Base-by-base conservation (phyloP, 2,888 invertebrate genomes). In the Tuberolachnus salignus region DNA sequence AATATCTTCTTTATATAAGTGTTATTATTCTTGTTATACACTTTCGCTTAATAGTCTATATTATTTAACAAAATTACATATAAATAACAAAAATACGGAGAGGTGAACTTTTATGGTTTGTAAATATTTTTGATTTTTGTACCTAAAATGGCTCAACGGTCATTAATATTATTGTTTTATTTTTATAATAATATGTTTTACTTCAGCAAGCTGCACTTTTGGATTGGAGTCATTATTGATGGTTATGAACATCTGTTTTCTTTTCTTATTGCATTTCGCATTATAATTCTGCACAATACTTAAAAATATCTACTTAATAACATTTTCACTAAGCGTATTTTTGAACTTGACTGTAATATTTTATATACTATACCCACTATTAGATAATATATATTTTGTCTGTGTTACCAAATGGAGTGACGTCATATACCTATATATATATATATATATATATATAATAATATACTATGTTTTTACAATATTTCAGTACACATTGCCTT, bases 101-200 rank as follows among this genome's bases (percentile, higher is more conserved):
- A 78, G 78, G 78, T 78, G 78, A 78, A 78, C 67, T 78, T 78
- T 61, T 78, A 78, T 78, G 78, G 59, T 78, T 67, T 78, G 78
- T 78, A 78, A 78, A 78, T 69, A 78, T 78, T 67, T 69, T 61
- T 69, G 59, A 53, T 46, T 75, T 57, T 55, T 78, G 49, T 59
- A 61, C 66, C 46, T 64, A 57, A 46, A 21, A 34, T 57, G 57
- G 21, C 21, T 26, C 19, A 66, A 78, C 42, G 46, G 69, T 51
- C 49, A 78, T 59, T 61, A 59, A 75, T 34, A 34, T 75, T 46
- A 63, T 66, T 75, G 53, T 67, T 21, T 66, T 75, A 21, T 75
- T 55, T 42, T 78, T 70, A 13, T n/a, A 34, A 34, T 34, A 34
- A 34, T 64, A 46, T 78, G 55, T 78, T 75, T 57, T 61, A 78